Evolutionary conservation across 92 coral and sea anemone genomes (phyloP).

Genomic region (Parazoanthus darwini): DNA sequence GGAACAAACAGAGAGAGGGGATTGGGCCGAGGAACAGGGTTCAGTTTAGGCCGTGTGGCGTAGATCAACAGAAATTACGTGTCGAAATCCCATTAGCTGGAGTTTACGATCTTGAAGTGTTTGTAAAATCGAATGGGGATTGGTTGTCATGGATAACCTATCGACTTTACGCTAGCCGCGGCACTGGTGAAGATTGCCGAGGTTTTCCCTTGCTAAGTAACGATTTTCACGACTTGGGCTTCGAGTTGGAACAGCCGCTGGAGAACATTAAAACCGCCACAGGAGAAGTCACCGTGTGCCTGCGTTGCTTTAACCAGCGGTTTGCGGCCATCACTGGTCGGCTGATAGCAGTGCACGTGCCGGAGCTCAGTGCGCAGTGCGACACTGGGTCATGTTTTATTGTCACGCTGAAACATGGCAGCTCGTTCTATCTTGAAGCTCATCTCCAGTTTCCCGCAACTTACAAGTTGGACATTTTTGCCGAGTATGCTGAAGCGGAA

Average conservation of each 20-base stretch:
- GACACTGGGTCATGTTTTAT: conserved; percentile 6
- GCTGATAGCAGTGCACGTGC: neutral
- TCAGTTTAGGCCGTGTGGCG: conserved; percentile 60
- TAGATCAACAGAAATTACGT: conserved; percentile 64
- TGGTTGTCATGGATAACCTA: conserved; percentile 62
- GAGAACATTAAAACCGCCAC: conserved; percentile 20
- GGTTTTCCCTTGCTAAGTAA: conserved; percentile 32
- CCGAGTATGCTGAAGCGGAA: conserved; percentile 51
- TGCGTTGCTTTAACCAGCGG: conserved; percentile 37
- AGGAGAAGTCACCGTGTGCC: conserved; percentile 37
- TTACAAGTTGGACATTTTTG: conserved; percentile 65
- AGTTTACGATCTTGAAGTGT: conserved; percentile 61
- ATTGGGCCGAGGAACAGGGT: conserved; percentile 48
- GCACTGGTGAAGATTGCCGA: neutral
- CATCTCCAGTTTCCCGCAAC: conserved; percentile 62
- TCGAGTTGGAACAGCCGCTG: conserved; percentile 27
- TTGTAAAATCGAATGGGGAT: conserved; percentile 33
- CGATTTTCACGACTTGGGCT: conserved; percentile 29
- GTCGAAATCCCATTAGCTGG: conserved; percentile 76
- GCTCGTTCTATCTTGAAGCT: conserved; percentile 39
- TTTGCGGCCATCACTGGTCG: conserved; percentile 20
- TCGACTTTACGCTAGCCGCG: neutral
- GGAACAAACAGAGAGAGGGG: conserved; percentile 14
- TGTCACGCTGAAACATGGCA: conserved; percentile 14
- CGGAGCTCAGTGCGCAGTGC: neutral